A percentile compares a stretch with the other conserved stretches of the same genome.
These are phyloP conservation scores for Drosophila busckii DNA, from an alignment of 1,140 invertebrate genomes.

Conservation along the genomic window DNA sequence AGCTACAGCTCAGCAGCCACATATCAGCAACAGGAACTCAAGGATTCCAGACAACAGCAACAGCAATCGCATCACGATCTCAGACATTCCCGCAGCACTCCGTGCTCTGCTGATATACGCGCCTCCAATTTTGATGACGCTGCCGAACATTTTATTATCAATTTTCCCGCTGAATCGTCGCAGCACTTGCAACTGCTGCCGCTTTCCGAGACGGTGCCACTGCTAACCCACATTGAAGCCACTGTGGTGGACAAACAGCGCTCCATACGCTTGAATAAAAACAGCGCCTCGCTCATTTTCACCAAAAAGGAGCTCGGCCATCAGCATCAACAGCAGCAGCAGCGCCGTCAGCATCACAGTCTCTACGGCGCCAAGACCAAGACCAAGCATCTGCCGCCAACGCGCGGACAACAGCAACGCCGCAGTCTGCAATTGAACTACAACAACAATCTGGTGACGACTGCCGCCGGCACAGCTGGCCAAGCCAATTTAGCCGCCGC, in stretches of 20 bases:
- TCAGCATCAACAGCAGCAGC: conserved; percentile 10
- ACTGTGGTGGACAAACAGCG: conserved; percentile 68
- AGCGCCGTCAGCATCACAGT: conserved; percentile 51
- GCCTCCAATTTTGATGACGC: conserved; percentile 68
- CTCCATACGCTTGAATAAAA: conserved; percentile 67
- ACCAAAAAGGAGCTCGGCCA: conserved; percentile 62
- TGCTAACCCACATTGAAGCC: conserved; percentile 69
- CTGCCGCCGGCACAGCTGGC: conserved; percentile 24
- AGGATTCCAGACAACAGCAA: conserved; percentile 7
- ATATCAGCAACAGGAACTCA: conserved; percentile 35
- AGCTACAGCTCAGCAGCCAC: conserved; percentile 55
- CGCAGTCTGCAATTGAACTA: conserved; percentile 65
- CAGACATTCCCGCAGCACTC: conserved; percentile 24
- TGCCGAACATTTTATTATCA: conserved; percentile 73
- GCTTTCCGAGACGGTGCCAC: conserved; percentile 70
- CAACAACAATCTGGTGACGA: conserved; percentile 71
- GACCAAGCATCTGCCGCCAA: conserved; percentile 64
- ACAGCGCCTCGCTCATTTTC: conserved; percentile 74
- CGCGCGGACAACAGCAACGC: conserved; percentile 56
- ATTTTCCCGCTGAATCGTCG: conserved; percentile 73
- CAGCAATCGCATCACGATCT: conserved; percentile 29
- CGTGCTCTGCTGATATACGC: conserved; percentile 13
- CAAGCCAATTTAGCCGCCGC: conserved; percentile 22
- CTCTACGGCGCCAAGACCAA: conserved; percentile 52
- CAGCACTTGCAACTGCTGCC: conserved; percentile 55